Conservation (phyloP, 2,888 invertebrate genomes). For the Pardosa pseudoannulata region DNA sequence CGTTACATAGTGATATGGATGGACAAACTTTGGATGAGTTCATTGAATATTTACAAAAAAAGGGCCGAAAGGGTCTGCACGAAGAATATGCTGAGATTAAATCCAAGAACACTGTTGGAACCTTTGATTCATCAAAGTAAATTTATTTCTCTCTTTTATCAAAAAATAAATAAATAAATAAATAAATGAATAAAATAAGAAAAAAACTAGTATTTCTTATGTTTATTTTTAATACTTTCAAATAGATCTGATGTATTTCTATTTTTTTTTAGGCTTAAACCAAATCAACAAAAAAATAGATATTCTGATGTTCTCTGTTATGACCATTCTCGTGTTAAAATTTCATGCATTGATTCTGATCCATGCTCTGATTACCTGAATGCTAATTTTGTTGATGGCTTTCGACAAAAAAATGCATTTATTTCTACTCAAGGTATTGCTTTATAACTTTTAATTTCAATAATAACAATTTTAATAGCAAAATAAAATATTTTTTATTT, state of each 20-base stretch:
- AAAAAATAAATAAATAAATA: too few relatives aligned
- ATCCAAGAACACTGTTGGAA: conserved; percentile 88
- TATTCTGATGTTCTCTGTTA: conserved; percentile 98
- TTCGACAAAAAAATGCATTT: conserved; percentile 97
- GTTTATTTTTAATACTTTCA: too few relatives aligned
- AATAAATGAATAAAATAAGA: too few relatives aligned
- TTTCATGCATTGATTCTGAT: conserved; percentile 78
- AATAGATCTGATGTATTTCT: neutral
- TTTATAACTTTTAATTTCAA: neutral
- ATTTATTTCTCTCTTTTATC: conserved; percentile 1
- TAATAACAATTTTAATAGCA: too few relatives aligned
- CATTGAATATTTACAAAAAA: conserved; percentile 85
- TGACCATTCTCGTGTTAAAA: conserved; percentile 94
- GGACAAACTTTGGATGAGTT: conserved; percentile 84
- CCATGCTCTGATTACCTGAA: conserved; percentile 93
- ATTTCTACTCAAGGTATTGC: conserved; percentile 94
- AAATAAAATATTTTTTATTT: too few relatives aligned
- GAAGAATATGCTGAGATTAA: conserved; percentile 93
- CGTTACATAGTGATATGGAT: conserved; percentile 41
- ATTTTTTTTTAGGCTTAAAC: conserved; percentile 67
- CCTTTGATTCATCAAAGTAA: conserved; percentile 86
- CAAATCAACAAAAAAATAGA: conserved; percentile 79
- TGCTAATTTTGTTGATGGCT: conserved; percentile 98
- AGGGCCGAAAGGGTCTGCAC: conserved; percentile 86
- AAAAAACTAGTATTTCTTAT: too few relatives aligned